phyloP scores from a whole-genome alignment of 2,888 invertebrate genomes.

The Tortricodes alternella region DNA sequence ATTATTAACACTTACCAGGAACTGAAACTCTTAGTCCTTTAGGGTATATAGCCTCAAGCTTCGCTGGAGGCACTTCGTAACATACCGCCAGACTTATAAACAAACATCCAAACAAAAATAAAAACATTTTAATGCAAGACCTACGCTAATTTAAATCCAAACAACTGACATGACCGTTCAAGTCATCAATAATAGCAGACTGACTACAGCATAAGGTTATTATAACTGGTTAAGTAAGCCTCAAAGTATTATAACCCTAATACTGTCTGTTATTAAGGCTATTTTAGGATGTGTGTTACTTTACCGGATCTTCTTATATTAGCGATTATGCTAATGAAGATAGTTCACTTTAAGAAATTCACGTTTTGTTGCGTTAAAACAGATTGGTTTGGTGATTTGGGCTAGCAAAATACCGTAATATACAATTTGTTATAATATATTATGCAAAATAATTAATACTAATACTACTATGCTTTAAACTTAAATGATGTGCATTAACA shows the following conservation, averaged over 20 bases:
- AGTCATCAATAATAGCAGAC: neutral
- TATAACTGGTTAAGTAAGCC: neutral
- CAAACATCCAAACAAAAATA: constrained; percentile 15
- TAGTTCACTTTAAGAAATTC: constrained; percentile 5
- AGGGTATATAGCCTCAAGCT: constrained; percentile 82
- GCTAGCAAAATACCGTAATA: too few species aligned
- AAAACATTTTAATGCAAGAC: neutral
- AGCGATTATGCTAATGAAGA: constrained; percentile 11
- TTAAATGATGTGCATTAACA: too few species aligned
- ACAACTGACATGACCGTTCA: neutral
- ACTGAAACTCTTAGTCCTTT: constrained; percentile 84
- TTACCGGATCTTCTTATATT: constrained; percentile 20
- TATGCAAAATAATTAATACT: too few species aligned
- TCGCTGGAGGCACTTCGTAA: constrained; percentile 75
- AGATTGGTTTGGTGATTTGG: neutral
- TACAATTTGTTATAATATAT: too few species aligned
- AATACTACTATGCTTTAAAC: too few species aligned
- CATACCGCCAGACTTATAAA: constrained; percentile 36
- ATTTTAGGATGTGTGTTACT: neutral
- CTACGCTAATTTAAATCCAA: neutral
- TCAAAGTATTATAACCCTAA: neutral
- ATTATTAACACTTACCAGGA: constrained; percentile 48
- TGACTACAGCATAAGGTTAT: constrained; percentile 8
- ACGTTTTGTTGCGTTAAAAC: neutral
- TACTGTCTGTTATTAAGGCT: neutral